Base-by-base conservation (phyloP, 2,888 invertebrate genomes). In the Drosophila emarginata region DNA sequence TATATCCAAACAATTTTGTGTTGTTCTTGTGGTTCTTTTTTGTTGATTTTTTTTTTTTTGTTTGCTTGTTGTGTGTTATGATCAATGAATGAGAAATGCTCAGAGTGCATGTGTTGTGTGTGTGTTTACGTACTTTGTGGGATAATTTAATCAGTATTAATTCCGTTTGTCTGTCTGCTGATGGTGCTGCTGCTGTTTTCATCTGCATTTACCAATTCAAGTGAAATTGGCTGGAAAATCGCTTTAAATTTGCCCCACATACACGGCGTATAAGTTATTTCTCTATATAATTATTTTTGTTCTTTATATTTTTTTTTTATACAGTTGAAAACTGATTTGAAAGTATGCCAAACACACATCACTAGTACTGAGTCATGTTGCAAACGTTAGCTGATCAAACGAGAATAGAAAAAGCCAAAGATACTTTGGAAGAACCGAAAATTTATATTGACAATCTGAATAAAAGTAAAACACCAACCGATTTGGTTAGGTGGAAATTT, bases 201-300 rank as follows among this genome's bases (percentile, higher is more conserved):
- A 18, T 60, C 50, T 14, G 32, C 57, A 68, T 71, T 62, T 69
- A 23, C 61, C 67, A 57, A 61, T 72, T 52, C 59, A 66, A 51
- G 79, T 79, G 72, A 77, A 87, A 80, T 84, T 81, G 79, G 77
- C 76, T 82, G 86, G 81, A 86, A 88, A 87, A 86, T 78, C 66
- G 73, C 79, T 52, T 23, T 14, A 79, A 36, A 37, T 51, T 36
- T 15, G 18, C 50, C 37, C 39, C 51, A 51, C 64, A 56, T 32
- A 51, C 56, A 18, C 11, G 23, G 51, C 57, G 64, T 62, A 62
- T 62, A 40, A 40, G 39, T 40, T 54, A 56, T 54, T 12, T 28
- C 18, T 54, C 39, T 56, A 51, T 39, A 40, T 15, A 53, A 21
- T 52, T 51, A 21, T 36, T 37, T 45, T 45, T 45, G 18, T 45